Base-by-base conservation (phyloP, 1,140 invertebrate genomes). In the Ceratina calcarata region DNA sequence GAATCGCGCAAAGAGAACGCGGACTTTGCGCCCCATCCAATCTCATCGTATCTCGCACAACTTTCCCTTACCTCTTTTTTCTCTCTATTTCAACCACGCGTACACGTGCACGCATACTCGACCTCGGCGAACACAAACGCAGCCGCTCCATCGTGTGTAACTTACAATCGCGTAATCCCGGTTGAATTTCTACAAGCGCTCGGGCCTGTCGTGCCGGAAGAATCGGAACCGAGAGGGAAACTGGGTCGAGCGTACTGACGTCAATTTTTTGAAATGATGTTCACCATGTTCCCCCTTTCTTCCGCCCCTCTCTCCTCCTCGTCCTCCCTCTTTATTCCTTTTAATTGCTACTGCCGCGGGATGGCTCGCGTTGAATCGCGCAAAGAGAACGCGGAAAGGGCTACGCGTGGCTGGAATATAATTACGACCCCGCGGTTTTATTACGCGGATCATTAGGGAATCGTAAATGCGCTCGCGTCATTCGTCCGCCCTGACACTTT, bases 171-270 rank as follows among this genome's bases (percentile, higher is more conserved):
- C 53, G 83, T 76, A 76, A 85, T 82, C 72, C 70, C 55, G 16
- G 45, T 79, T 49, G 58, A 75, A 85, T 66, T 79, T 78, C 68
- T 71, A 68, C 32, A 53, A 71, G 20, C 78, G 37, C 37, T 45
- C 57, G 20, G 20, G 61, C 49, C 27, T 27, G 37, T 24, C 45
- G 20, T 60, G 37, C 13, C 57, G 22, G 45, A 55, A 77, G 58
- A 72, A 51, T 78, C 75, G 53, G 77, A 61, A 68, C 74, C 58
- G 72, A 55, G 27, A 60, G 10, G 32, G 18, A 57, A 86, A 85
- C 73, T 85, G 45, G 75, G 80, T 86, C 75, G 80, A 76, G 68
- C 72, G 75, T 22, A 72, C 75, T 85, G 84, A 86, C 83, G 84
- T 86, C 83, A 85, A 70, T 80, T 85, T 72, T 79, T 86, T 60